A percentile compares a stretch with the other conserved stretches of the same genome.
Evolutionary conservation across 2,888 invertebrate species (phyloP).

Genomic region (Mythimna vitellina): DNA sequence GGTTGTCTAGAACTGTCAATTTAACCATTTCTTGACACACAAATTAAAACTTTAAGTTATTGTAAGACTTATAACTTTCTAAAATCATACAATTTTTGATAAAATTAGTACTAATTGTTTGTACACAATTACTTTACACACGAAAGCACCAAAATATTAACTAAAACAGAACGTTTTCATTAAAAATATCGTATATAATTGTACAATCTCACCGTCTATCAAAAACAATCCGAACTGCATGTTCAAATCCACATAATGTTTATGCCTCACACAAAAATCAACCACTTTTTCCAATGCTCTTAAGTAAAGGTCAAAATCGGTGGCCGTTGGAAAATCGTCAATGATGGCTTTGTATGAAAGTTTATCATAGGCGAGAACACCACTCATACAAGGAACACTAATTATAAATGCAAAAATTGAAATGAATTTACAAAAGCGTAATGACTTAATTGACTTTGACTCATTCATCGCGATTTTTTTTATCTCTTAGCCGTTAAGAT

Average conservation of each 20-base stretch:
- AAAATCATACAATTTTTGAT: too few relatives aligned
- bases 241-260: slow-evolving; percentile 72
- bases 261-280: slow-evolving; percentile 66
- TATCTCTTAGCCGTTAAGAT: slow-evolving; percentile 35
- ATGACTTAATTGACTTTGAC: slow-evolving; percentile 9
- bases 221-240: slow-evolving; percentile 78
- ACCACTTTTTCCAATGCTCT: slow-evolving; percentile 68
- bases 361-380: slow-evolving; percentile 9
- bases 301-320: slow-evolving; percentile 71
- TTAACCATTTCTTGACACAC: too few relatives aligned
- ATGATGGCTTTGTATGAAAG: not conserved
- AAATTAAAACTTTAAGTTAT: too few relatives aligned
- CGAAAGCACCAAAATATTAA: not conserved
- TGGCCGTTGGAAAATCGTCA: slow-evolving; percentile 64
- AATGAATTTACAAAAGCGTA: slow-evolving; percentile 16
- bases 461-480: slow-evolving; percentile 12
- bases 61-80: too few relatives aligned
- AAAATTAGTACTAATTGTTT: not conserved
- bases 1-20: too few relatives aligned
- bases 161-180: not conserved
- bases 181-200: not conserved
- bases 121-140: not conserved
- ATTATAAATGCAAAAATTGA: slow-evolving; percentile 2
- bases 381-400: slow-evolving; percentile 4
- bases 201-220: slow-evolving; percentile 72